phyloP scores from a whole-genome alignment of 2,888 invertebrate genomes.

The Sipha maydis region DNA sequence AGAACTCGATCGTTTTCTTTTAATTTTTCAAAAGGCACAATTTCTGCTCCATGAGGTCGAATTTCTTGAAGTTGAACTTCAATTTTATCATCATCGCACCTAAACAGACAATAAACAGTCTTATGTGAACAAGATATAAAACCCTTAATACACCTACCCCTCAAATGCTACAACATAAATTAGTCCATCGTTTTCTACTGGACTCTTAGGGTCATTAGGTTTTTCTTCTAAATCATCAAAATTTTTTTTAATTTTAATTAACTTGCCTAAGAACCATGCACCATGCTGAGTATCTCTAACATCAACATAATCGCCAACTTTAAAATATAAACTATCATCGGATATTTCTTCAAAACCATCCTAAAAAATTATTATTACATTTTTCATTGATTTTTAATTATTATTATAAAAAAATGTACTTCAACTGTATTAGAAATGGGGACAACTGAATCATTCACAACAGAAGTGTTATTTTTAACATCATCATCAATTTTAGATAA shows the following conservation, averaged over 20 bases:
- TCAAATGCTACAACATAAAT: slow-evolving; percentile 62
- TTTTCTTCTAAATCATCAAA: not conserved
- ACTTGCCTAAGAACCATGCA: slow-evolving; percentile 66
- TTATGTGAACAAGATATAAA: too few relatives aligned
- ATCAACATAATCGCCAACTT: slow-evolving; percentile 67
- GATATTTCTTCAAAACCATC: not conserved
- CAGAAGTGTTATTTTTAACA: not conserved
- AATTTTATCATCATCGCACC: slow-evolving; percentile 63
- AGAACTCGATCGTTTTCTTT: slow-evolving; percentile 74
- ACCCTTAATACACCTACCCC: not conserved
- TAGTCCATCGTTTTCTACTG: slow-evolving; percentile 67
- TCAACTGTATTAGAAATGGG: not conserved
- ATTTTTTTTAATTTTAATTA: slow-evolving; percentile 63
- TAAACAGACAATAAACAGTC: slow-evolving; percentile 7
- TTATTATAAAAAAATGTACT: not conserved
- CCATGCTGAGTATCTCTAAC: slow-evolving; percentile 67
- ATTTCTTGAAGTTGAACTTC: slow-evolving; percentile 69
- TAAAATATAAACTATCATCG: not conserved
- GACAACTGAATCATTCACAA: not conserved
- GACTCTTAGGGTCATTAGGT: slow-evolving; percentile 61
- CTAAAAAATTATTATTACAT: not conserved
- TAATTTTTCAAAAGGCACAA: slow-evolving; percentile 71
- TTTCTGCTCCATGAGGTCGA: slow-evolving; percentile 75
- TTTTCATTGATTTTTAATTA: not conserved
- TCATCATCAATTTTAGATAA: not conserved